Evolutionary conservation across 2,888 invertebrate species (phyloP).

Genomic region (Nycteola revayana): DNA sequence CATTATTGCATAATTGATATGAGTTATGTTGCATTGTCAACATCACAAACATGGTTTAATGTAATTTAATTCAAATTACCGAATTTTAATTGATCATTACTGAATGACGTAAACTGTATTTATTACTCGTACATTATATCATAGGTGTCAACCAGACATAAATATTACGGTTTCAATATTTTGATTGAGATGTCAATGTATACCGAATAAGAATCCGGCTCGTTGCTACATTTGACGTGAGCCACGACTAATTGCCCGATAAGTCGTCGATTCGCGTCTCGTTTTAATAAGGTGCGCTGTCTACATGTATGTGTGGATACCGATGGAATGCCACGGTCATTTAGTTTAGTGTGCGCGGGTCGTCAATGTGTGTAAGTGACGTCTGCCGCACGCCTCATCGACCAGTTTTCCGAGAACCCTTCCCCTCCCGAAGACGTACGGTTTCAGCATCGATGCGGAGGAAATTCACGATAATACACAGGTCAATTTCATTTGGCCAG

Average conservation of each 20-base stretch:
- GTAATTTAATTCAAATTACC: conserved; percentile 7
- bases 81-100: conserved; percentile 1
- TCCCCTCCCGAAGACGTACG: conserved; percentile 42
- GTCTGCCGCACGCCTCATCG: conserved; percentile 69
- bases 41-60: conserved; percentile 1
- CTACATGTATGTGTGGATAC: conserved; percentile 70
- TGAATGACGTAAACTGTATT: too few species aligned
- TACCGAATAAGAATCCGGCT: conserved; percentile 45
- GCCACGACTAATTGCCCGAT: conserved; percentile 80
- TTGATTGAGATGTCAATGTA: conserved; percentile 58
- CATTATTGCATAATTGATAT: conserved; percentile 13
- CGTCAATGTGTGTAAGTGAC: conserved; percentile 69
- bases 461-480: conserved; percentile 51
- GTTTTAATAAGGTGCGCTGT: conserved; percentile 81
- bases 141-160: too few species aligned
- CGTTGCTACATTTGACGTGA: conserved; percentile 66
- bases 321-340: conserved; percentile 80
- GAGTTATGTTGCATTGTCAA: conserved; percentile 18
- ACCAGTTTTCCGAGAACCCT: conserved; percentile 48
- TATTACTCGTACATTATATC: too few species aligned
- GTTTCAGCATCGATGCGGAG: conserved; percentile 38
- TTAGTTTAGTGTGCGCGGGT: conserved; percentile 47
- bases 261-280: conserved; percentile 82
- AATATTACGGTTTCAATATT: neutral
- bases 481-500: conserved; percentile 48